Percentiles rank a stretch among this genome's conserved stretches.
These are phyloP conservation scores for Cryptus viduatorius DNA, from an alignment of 2,888 invertebrate genomes.

Conservation along the genomic window DNA sequence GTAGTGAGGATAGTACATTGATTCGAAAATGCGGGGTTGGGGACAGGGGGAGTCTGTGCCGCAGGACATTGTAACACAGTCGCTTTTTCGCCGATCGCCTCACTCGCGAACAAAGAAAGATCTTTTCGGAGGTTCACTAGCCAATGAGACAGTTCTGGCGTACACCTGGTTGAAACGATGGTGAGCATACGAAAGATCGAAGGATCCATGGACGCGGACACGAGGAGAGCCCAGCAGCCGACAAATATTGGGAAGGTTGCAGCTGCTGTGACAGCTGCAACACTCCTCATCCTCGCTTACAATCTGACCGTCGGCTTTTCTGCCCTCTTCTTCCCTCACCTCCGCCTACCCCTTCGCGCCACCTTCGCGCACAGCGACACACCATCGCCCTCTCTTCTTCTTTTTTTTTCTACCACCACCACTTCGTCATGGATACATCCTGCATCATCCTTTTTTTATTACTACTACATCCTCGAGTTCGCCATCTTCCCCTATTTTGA, in stretches of 20 bases:
- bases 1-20: not conserved
- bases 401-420: not conserved
- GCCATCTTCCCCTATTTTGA: not conserved
- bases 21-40: not conserved
- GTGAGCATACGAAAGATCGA: conserved; percentile 38
- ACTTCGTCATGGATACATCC: not conserved
- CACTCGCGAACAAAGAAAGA: conserved; percentile 50
- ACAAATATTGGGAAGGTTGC: conserved; percentile 76
- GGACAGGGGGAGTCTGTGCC: not conserved
- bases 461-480: not conserved
- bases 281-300: conserved; percentile 72
- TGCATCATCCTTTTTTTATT: not conserved
- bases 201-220: conserved; percentile 22
- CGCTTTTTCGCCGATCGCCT: conserved; percentile 3
- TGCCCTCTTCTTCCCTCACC: conserved; percentile 67
- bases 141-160: conserved; percentile 28
- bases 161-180: conserved; percentile 60
- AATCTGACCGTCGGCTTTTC: conserved; percentile 77
- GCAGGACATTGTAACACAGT: not conserved
- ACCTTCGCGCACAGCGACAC: conserved; percentile 40
- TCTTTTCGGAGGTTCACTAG: conserved; percentile 18
- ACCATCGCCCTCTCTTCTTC: conserved; percentile 23
- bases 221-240: conserved; percentile 29
- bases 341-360: conserved; percentile 59
- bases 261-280: conserved; percentile 82